A percentile compares a stretch with the other conserved stretches of the same genome.
Evolutionary conservation across 2,113 vertebrate species (phyloP).

Genomic region (human): GRCh38 chr20:53184001-53184500

Average conservation of each 20-base stretch:
- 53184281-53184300: neutral
- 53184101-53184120: neutral
- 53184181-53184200: neutral
- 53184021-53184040: fast-evolving
- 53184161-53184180: fast-evolving
- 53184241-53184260: neutral
- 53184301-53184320: neutral
- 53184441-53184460: neutral
- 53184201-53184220: neutral
- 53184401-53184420: neutral
- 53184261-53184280: neutral
- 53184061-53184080: fast-evolving
- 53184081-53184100: neutral
- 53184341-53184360: neutral
- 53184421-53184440: neutral
- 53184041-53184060: fast-evolving
- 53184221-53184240: neutral
- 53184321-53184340: neutral
- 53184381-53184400: neutral
- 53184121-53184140: fast-evolving
- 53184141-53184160: too few species aligned
- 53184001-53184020: fast-evolving
- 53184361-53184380: neutral
- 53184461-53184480: neutral
- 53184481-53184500: neutral